These are phyloP conservation scores for Molanna angustata DNA, from an alignment of 2,888 invertebrate species.

Conservation along the genomic window DNA sequence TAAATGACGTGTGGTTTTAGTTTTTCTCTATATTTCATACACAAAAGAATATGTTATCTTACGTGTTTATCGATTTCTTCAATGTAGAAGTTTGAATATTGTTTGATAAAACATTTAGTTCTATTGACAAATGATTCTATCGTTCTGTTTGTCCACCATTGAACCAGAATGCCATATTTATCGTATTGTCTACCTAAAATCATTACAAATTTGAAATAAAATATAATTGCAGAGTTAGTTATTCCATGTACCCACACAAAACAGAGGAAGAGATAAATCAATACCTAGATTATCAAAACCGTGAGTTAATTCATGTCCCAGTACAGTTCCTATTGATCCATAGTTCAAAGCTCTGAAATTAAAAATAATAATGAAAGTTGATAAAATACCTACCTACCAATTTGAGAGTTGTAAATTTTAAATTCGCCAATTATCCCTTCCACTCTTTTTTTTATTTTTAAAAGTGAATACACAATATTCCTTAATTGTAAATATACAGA, in stretches of 20 bases:
- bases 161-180: slow-evolving; percentile 77
- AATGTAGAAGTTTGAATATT: slow-evolving; percentile 70
- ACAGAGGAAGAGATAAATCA: neutral
- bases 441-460: no score
- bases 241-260: no score
- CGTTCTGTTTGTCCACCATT: slow-evolving; percentile 87
- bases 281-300: slow-evolving; percentile 56
- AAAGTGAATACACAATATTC: no score
- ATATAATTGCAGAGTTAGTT: no score
- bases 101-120: slow-evolving; percentile 80
- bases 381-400: no score
- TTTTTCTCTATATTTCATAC: no score
- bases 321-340: slow-evolving; percentile 73
- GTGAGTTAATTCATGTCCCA: slow-evolving; percentile 73
- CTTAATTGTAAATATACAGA: no score
- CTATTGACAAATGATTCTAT: slow-evolving; percentile 71
- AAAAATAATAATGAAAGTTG: slow-evolving; percentile 20
- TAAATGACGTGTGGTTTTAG: no score
- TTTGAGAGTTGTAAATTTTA: no score
- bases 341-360: slow-evolving; percentile 71
- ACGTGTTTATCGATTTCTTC: slow-evolving; percentile 62
- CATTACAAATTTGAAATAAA: neutral
- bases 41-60: no score
- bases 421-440: no score
- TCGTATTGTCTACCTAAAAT: slow-evolving; percentile 76